Conservation (phyloP, 2,888 invertebrate genomes). For the Celastrina argiolus region DNA sequence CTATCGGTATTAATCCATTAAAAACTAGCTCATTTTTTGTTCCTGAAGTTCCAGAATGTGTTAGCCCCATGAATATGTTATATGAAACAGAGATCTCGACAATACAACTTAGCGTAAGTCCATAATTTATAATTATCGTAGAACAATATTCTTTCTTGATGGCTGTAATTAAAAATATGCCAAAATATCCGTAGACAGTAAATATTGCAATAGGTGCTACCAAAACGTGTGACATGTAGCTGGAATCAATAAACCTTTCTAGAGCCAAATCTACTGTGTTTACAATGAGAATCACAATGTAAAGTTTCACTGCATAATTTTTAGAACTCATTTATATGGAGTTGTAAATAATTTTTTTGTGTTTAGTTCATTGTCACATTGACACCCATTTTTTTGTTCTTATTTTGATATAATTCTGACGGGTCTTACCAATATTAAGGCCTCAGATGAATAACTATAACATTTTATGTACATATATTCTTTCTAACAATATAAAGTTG, state of each 20-base stretch:
- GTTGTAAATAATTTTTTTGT: conserved; percentile 35
- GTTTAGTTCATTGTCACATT: conserved; percentile 26
- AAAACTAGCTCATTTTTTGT: conserved; percentile 34
- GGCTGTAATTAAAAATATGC: conserved; percentile 42
- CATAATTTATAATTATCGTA: conserved; percentile 51
- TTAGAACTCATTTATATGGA: conserved; percentile 39
- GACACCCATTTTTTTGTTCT: neutral
- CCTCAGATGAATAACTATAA: too few species aligned
- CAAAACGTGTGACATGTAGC: conserved; percentile 49
- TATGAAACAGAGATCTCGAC: conserved; percentile 46
- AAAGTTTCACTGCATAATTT: conserved; percentile 46
- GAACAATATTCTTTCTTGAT: conserved; percentile 40
- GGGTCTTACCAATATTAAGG: too few species aligned
- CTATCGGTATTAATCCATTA: conserved; percentile 56
- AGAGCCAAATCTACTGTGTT: conserved; percentile 57
- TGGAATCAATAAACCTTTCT: conserved; percentile 47
- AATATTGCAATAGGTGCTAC: conserved; percentile 52
- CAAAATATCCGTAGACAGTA: conserved; percentile 50
- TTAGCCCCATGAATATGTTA: conserved; percentile 45
- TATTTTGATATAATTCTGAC: too few species aligned
- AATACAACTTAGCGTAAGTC: conserved; percentile 43
- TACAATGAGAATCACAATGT: conserved; percentile 50
- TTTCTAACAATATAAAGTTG: too few species aligned
- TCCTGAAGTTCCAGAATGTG: neutral
- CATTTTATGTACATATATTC: too few species aligned